These are phyloP conservation scores for Lasioglossum zephyrum DNA, from an alignment of 2,888 invertebrate species.

Conservation along the genomic window DNA sequence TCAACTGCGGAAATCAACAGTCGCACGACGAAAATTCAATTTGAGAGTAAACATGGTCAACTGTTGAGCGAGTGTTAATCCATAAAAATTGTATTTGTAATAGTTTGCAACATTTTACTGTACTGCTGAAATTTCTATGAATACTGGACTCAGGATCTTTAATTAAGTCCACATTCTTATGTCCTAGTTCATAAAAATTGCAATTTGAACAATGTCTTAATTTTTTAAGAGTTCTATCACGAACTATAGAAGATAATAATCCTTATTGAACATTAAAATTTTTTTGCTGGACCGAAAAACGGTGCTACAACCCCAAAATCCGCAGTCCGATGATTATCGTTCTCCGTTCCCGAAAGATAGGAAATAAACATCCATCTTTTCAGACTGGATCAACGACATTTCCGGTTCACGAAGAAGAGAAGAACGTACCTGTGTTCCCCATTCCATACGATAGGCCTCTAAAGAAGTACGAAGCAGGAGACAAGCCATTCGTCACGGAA, in stretches of 20 bases:
- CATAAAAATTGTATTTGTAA: neutral
- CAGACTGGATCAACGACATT: conserved; percentile 88
- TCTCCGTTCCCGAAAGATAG: too few relatives aligned
- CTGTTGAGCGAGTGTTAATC: neutral
- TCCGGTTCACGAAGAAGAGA: conserved; percentile 80
- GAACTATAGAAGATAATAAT: neutral
- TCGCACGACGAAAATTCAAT: neutral
- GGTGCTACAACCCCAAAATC: neutral
- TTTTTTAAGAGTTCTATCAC: neutral
- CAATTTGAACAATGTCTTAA: neutral
- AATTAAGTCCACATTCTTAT: neutral
- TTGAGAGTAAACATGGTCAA: neutral
- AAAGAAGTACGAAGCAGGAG: conserved; percentile 88
- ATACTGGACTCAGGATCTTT: neutral
- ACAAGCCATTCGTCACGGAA: conserved; percentile 90
- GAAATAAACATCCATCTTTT: conserved; percentile 38
- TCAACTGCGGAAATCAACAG: too few relatives aligned
- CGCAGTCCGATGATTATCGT: neutral
- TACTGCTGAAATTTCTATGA: neutral
- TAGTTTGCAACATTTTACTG: neutral
- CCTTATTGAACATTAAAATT: neutral
- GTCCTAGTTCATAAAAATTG: neutral
- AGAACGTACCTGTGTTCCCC: conserved; percentile 85
- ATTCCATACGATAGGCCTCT: conserved; percentile 94
- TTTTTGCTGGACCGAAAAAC: neutral